Evolutionary conservation across 2,888 invertebrate species (phyloP).

Genomic region (Schizotus pectinicornis): DNA sequence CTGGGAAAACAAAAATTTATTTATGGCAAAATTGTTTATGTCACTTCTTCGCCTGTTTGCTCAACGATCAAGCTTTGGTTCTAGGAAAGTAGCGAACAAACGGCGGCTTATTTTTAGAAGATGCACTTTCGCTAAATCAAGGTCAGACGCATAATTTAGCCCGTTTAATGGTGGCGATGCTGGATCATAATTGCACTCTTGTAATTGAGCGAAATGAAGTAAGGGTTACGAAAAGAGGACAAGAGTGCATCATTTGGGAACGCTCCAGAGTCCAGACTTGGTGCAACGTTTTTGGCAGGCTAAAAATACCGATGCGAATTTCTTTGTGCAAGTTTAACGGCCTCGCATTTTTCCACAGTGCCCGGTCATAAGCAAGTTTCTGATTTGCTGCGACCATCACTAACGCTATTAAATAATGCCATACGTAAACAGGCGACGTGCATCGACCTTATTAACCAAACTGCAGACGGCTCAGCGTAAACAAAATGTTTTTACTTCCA

Average conservation of each 20-base stretch:
- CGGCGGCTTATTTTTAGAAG: constrained; percentile 31
- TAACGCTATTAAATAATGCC: constrained; percentile 41
- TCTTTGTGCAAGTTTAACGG: constrained; percentile 42
- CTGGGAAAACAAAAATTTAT: constrained; percentile 4
- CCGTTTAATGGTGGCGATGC: constrained; percentile 1
- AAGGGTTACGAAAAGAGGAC: constrained; percentile 1
- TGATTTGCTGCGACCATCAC: constrained; percentile 33
- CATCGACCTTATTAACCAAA: constrained; percentile 37
- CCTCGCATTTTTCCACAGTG: constrained; percentile 34
- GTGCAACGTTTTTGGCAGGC: constrained; percentile 24
- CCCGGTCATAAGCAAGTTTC: constrained; percentile 28
- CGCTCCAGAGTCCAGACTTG: constrained; percentile 19
- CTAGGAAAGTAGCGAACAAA: constrained; percentile 27
- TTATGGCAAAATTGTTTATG: constrained; percentile 18
- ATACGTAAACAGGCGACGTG: constrained; percentile 34
- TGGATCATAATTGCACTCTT: constrained; percentile 16
- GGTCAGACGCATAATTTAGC: constrained; percentile 29
- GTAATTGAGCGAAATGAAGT: constrained; percentile 9
- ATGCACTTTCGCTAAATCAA: constrained; percentile 39
- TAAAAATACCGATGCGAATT: constrained; percentile 33
- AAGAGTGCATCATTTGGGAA: constrained; percentile 20
- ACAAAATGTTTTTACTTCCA: constrained; percentile 22
- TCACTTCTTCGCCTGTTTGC: constrained; percentile 20
- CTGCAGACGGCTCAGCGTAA: constrained; percentile 33
- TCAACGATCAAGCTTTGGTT: constrained; percentile 17